Base-by-base conservation (phyloP, 2,888 invertebrate genomes). In the Steinernema carpocapsae region DNA sequence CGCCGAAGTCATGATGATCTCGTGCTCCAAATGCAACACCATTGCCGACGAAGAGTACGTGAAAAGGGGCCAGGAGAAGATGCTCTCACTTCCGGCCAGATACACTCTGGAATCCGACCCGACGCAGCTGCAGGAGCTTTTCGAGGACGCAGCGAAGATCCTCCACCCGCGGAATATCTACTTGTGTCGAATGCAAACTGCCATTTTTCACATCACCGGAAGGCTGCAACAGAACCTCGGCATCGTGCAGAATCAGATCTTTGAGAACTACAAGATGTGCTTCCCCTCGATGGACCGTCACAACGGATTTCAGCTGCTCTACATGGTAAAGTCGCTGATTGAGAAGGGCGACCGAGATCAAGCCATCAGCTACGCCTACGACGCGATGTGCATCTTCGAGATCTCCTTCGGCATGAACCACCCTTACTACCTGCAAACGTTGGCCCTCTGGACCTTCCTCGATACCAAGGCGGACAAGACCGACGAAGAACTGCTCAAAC, bases 341-440 rank as follows among this genome's bases (percentile, higher is more conserved):
- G 80, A 84, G 56, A 73, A 81, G 17, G 83, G 80, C 3, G 74
- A 82, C 29, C 77, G 87, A 70, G 79, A 81, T 12, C 83, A 85
- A 75, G 87, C 87, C 0, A 80, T 83, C 48, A 78, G 81, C 6
- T 86, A 85, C 72, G 85, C 86, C 26, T 87, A 82, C 76, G 87
- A 87, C 71, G 87, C 86, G 0, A 87, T 87, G 87, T 82, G 83
- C 71, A 86, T 87, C n/a, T 85, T 87, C 64, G 87, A 87, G 73
- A 83, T 86, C 7, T 84, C 84, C 71, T 84, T 86, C 72, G 87
- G 87, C 29, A 75, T 87, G 56, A 84, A 85, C 29, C 87, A 87
- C 71, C 87, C 87, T 0, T 86, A 85, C 78, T 87, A 87, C 74
- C 80, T 87, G 10, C 85, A 86, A 73, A 84, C 83, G 0, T 77